These are phyloP conservation scores for Sarcophaga subvicina DNA, from an alignment of 2,888 invertebrate species.

Conservation along the genomic window DNA sequence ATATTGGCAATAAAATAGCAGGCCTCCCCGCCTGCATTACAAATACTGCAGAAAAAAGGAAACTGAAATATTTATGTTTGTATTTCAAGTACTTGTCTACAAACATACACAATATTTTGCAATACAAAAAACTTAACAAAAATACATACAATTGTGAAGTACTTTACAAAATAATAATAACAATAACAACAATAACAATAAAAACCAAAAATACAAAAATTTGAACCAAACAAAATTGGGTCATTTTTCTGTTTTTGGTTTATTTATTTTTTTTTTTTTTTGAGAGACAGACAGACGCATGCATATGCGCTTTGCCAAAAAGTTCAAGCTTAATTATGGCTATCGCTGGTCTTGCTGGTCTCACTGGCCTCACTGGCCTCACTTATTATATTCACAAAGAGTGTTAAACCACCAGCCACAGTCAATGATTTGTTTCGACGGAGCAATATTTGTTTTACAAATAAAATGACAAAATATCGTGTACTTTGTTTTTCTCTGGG, in stretches of 20 bases:
- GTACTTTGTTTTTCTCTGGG: not conserved
- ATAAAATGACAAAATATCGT: no score
- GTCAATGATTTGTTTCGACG: no score
- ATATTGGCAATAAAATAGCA: constrained; percentile 41
- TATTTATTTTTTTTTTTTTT: no score
- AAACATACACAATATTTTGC: constrained; percentile 7
- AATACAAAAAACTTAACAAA: constrained; percentile 9
- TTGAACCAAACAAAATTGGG: constrained; percentile 38
- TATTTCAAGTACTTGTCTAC: constrained; percentile 9
- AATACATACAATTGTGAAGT: constrained; percentile 10
- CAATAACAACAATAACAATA: not conserved
- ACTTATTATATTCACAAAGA: not conserved
- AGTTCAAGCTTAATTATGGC: constrained; percentile 55
- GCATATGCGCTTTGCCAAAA: constrained; percentile 45
- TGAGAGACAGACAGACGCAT: not conserved
- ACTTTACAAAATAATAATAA: not conserved
- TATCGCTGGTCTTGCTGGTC: not conserved
- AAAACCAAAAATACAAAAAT: not conserved
- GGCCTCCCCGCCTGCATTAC: not conserved
- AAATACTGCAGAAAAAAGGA: not conserved
- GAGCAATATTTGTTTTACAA: no score
- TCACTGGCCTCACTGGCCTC: not conserved
- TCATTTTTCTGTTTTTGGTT: constrained; percentile 29
- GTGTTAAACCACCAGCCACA: no score
- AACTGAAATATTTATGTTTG: constrained; percentile 7